phyloP scores from a whole-genome alignment of 2,888 invertebrate species.

The Diarsia mendica region DNA sequence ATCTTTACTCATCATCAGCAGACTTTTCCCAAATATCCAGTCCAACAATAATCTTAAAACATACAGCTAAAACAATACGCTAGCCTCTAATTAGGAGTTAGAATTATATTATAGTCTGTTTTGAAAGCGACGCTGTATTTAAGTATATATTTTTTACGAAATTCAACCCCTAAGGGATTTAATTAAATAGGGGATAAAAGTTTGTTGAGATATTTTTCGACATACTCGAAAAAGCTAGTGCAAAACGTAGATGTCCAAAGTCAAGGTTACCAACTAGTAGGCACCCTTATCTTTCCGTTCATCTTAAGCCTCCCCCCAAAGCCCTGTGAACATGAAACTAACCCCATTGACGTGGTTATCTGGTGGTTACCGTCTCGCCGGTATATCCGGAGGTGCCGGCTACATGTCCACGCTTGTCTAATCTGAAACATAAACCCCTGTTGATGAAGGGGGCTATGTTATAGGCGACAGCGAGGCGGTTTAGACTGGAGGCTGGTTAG shows the following conservation, averaged over 20 bases:
- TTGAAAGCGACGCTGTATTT: not conserved
- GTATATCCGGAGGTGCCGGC: slow-evolving; percentile 16
- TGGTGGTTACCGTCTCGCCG: slow-evolving; percentile 21
- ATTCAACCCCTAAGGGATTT: too few relatives aligned
- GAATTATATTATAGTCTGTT: not conserved
- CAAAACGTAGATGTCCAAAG: too few relatives aligned
- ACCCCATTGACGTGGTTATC: slow-evolving; percentile 43
- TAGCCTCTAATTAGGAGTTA: not conserved
- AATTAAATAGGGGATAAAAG: too few relatives aligned
- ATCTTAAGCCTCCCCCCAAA: not conserved
- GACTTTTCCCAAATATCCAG: not conserved
- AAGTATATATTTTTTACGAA: too few relatives aligned
- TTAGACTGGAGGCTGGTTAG: not conserved
- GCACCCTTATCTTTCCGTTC: not conserved
- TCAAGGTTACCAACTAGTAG: not conserved
- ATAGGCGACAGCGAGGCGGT: not conserved
- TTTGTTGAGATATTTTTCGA: too few relatives aligned
- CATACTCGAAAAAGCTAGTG: too few relatives aligned
- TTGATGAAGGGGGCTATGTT: slow-evolving; percentile 4
- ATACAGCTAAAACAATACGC: too few relatives aligned
- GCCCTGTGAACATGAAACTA: slow-evolving; percentile 13
- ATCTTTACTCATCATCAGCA: not conserved
- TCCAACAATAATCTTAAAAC: not conserved
- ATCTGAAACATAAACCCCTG: slow-evolving; percentile 42
- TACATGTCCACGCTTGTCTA: slow-evolving; percentile 42